These are phyloP conservation scores for Pecten maximus DNA, from an alignment of 2,888 invertebrate species.

Conservation along the genomic window DNA sequence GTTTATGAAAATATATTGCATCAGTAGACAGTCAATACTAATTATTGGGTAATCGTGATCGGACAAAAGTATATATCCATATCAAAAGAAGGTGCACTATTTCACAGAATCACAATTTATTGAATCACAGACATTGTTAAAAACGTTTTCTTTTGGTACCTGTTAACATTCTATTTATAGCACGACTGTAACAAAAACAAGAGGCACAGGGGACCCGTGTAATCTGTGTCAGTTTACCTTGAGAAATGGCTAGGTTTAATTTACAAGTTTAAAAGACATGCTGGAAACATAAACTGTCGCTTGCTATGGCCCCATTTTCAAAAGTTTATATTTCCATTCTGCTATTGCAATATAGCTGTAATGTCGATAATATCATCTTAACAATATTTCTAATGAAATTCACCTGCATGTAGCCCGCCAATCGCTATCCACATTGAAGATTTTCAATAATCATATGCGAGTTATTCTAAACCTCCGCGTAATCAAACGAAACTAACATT, in stretches of 20 bases:
- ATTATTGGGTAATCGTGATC: neutral
- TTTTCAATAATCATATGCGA: no score
- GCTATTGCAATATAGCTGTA: no score
- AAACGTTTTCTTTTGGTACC: no score
- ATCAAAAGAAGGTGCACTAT: neutral
- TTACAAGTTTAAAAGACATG: neutral
- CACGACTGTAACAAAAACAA: neutral
- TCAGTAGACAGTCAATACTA: neutral
- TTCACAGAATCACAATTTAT: neutral
- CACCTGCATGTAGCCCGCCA: no score
- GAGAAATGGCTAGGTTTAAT: no score
- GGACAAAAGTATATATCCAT: neutral
- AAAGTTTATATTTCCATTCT: no score
- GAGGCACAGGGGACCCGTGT: neutral
- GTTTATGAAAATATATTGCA: conserved; percentile 20
- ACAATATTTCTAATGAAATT: no score
- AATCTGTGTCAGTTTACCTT: no score
- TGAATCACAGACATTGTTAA: neutral
- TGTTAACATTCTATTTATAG: neutral
- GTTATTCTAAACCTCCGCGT: no score
- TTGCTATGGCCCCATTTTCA: neutral
- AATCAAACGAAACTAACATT: no score
- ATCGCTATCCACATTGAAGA: no score
- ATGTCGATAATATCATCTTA: no score
- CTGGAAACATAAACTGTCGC: neutral